Conservation (phyloP, 53 echinoderm and acorn worm species). For the Luidia sarsii region DNA sequence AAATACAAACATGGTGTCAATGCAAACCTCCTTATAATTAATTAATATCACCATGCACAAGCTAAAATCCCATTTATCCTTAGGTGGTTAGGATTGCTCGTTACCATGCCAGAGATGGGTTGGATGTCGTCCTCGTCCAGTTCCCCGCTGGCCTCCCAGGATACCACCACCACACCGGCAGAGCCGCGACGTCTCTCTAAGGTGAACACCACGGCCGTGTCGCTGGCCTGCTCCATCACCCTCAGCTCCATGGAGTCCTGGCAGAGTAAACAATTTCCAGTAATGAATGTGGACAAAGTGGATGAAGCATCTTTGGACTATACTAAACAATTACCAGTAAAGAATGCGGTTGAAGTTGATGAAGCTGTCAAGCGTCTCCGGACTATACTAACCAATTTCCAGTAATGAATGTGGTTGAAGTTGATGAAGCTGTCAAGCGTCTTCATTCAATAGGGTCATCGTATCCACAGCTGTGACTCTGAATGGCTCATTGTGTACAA, state of each 20-base stretch:
- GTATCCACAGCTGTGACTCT: too few relatives aligned
- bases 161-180: slow-evolving; percentile 88
- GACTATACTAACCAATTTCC: too few relatives aligned
- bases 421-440: too few relatives aligned
- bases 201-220: slow-evolving; percentile 80
- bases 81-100: neutral
- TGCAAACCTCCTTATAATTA: neutral
- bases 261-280: too few relatives aligned
- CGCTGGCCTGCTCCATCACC: slow-evolving; percentile 68
- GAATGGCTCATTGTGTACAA: too few relatives aligned
- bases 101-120: slow-evolving; percentile 85
- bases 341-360: too few relatives aligned
- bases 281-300: too few relatives aligned
- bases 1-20: neutral
- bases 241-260: slow-evolving; percentile 69
- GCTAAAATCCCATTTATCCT: neutral
- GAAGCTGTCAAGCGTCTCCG: too few relatives aligned
- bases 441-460: too few relatives aligned
- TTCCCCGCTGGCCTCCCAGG: slow-evolving; percentile 87
- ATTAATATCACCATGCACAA: neutral
- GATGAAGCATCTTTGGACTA: too few relatives aligned
- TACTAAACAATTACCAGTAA: too few relatives aligned
- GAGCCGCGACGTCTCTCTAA: slow-evolving; percentile 79
- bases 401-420: too few relatives aligned
- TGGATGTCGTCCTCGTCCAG: slow-evolving; percentile 70